phyloP scores from a whole-genome alignment of 2,797 vertebrate genomes.

The Xenentodon cancila region DNA sequence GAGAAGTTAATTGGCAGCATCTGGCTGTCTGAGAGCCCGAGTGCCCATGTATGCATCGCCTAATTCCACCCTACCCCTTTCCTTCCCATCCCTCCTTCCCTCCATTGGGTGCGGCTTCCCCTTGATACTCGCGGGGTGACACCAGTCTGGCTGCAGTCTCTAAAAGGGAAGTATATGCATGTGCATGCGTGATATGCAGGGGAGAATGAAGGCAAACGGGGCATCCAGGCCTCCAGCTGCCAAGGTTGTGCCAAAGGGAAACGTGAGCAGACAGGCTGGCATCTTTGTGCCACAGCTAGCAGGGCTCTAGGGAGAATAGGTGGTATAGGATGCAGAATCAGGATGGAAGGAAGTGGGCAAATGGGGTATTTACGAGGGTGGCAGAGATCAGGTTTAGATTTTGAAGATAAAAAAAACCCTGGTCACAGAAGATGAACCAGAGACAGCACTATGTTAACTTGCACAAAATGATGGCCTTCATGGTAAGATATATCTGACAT shows the following conservation, averaged over 20 bases:
- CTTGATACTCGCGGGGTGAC: constrained; percentile 64
- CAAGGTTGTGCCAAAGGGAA: constrained; percentile 75
- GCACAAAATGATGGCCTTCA: too few relatives aligned
- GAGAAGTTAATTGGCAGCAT: constrained; percentile 88
- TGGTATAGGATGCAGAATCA: constrained; percentile 33
- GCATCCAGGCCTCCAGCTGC: constrained; percentile 80
- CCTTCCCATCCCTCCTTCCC: constrained; percentile 35
- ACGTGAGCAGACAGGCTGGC: constrained; percentile 82
- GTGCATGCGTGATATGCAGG: constrained; percentile 52
- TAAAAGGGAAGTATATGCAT: constrained; percentile 46
- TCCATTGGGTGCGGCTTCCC: constrained; percentile 55
- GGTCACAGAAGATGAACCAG: too few relatives aligned
- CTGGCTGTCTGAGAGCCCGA: constrained; percentile 82
- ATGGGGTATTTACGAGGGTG: constrained; percentile 6
- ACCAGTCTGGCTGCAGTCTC: constrained; percentile 71
- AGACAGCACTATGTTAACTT: too few relatives aligned
- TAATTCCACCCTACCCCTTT: constrained; percentile 37
- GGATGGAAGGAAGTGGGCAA: constrained; percentile 10
- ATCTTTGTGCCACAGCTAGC: constrained; percentile 74
- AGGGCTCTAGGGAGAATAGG: constrained; percentile 67
- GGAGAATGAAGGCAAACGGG: constrained; percentile 67
- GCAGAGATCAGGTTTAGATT: too few relatives aligned
- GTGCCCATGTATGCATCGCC: constrained; percentile 46
- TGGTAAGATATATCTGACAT: too few relatives aligned
- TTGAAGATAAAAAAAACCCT: too few relatives aligned